Conservation (phyloP, 2,888 invertebrate genomes). For the Dorcus parallelipipedus region DNA sequence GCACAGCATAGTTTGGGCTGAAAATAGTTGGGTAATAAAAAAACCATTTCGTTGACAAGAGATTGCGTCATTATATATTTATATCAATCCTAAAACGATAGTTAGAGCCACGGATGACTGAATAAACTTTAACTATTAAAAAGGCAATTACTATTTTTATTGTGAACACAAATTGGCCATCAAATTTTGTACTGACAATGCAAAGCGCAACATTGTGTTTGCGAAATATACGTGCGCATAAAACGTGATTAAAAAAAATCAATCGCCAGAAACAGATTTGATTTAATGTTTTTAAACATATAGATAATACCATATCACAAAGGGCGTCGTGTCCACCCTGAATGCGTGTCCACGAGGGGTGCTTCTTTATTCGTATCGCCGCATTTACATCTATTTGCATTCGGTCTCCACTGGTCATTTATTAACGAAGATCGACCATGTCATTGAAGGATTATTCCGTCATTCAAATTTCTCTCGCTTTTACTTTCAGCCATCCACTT, state of each 20-base stretch:
- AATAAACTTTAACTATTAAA: constrained; percentile 40
- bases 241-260: neutral
- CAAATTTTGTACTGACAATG: constrained; percentile 7
- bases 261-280: constrained; percentile 19
- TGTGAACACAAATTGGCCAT: constrained; percentile 35
- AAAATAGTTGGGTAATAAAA: constrained; percentile 6
- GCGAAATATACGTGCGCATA: neutral
- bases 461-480: constrained; percentile 37
- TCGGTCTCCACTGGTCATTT: constrained; percentile 47
- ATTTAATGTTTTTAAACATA: constrained; percentile 22
- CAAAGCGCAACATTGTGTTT: constrained; percentile 4
- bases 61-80: constrained; percentile 8
- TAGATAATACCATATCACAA: constrained; percentile 15
- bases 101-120: constrained; percentile 29
- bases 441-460: constrained; percentile 49
- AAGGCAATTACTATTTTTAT: constrained; percentile 40
- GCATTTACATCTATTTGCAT: constrained; percentile 50
- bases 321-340: too few relatives aligned
- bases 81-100: constrained; percentile 11
- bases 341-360: constrained; percentile 7
- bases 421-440: constrained; percentile 45
- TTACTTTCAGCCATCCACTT: neutral
- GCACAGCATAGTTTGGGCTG: neutral
- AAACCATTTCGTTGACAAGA: constrained; percentile 4
- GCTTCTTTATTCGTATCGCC: constrained; percentile 39